Evolutionary conservation across 2,113 vertebrate species (phyloP), one percentile per base, ranked within the genome.

Genomic region (Geothlypis trichas): DNA sequence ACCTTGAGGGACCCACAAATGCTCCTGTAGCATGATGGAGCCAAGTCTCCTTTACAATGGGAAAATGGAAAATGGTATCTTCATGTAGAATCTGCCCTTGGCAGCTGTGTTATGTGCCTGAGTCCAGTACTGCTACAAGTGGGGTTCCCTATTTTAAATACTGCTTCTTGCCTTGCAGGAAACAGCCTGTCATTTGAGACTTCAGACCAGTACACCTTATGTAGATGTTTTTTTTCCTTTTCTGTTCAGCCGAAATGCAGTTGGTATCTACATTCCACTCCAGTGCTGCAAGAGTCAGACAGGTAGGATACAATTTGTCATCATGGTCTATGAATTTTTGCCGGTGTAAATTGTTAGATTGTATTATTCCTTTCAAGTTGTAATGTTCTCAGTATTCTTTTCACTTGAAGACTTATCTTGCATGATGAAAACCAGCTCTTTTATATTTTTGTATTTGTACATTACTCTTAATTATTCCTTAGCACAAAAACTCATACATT

Each of bases 41-140:
- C 7, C 58, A 41, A 19, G 8, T 31, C 11, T 89, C 28, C 33
- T 37, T 67, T n/a, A n/a, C 4, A 59, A 4, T 31, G 31, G 27
- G 9, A 15, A 62, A 75, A 62, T 35, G 30, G 7, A 52, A 35
- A 76, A 62, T 20, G 26, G 8, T 27, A 18, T 33, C 73, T 74
- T 19, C 9, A 11, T 42, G 35, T 14, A 52, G 65, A 71, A 66
- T 28, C 39, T 77, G 17, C 41, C 26, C 30, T 37, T 42, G 46
- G 33, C 63, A 63, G 31, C 20, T 59, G 0, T 2, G 9, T 0
- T 1, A 3, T 65, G n/a, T 47, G 22, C 31, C 52, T 30, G 46
- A 4, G 13, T 37, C 8, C 33, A 28, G 35, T 28, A 35, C 35
- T 91, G 44, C 15, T 57, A 35, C 26, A 22, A 30, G 14, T 3